These are phyloP conservation scores for Machimus rusticus DNA, from an alignment of 2,888 invertebrate species.

Conservation along the genomic window DNA sequence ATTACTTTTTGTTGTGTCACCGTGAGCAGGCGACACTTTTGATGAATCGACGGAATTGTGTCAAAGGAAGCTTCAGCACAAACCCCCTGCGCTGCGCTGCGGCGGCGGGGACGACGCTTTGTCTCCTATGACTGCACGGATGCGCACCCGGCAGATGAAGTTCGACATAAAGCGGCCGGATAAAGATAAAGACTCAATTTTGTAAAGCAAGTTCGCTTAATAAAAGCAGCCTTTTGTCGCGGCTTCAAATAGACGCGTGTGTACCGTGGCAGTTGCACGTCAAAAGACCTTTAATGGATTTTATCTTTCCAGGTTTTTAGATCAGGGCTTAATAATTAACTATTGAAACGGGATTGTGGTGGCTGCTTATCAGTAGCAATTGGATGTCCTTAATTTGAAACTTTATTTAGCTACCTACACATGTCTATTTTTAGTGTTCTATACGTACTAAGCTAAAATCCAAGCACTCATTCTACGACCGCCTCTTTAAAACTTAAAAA, in stretches of 20 bases:
- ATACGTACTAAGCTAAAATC: neutral
- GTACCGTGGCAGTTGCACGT: neutral
- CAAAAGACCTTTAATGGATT: neutral
- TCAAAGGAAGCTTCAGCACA: neutral
- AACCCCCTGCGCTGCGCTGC: neutral
- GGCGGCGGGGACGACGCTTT: neutral
- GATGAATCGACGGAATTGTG: neutral
- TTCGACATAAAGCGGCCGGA: neutral
- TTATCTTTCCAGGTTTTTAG: neutral
- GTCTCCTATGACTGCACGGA: neutral
- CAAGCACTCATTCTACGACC: too few species aligned
- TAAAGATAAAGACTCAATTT: neutral
- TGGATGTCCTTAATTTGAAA: neutral
- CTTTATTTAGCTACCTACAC: neutral
- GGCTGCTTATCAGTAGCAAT: neutral
- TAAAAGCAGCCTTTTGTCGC: neutral
- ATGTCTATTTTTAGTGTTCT: neutral
- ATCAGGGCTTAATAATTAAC: neutral
- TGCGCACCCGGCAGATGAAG: neutral
- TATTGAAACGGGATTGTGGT: neutral
- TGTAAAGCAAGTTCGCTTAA: neutral
- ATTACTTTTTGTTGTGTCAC: constrained; percentile 8
- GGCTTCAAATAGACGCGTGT: neutral
- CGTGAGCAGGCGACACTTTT: neutral
- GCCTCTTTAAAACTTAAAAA: too few species aligned